These are phyloP conservation scores for Odontothrips loti DNA, from an alignment of 2,888 invertebrate genomes.

Conservation along the genomic window DNA sequence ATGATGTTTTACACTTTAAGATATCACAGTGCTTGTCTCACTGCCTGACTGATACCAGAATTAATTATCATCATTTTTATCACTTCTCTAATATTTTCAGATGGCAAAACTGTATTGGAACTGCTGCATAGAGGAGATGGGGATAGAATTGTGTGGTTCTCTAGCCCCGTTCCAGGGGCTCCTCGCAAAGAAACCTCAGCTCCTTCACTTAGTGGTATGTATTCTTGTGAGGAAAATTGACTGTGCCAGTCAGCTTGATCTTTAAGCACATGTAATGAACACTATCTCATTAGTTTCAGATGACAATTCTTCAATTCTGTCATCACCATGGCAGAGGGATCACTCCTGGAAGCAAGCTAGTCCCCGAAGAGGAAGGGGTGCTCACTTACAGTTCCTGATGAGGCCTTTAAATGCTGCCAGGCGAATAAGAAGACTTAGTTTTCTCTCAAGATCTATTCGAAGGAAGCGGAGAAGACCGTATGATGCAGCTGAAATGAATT, in stretches of 20 bases:
- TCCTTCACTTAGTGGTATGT: constrained; percentile 69
- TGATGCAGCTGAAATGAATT: constrained; percentile 47
- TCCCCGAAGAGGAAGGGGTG: constrained; percentile 51
- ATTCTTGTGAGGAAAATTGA: constrained; percentile 31
- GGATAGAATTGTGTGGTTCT: constrained; percentile 81
- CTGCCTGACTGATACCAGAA: too few relatives aligned
- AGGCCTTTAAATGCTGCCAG: constrained; percentile 35
- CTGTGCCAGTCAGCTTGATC: constrained; percentile 35
- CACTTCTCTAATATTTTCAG: constrained; percentile 49
- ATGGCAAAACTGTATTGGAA: constrained; percentile 88
- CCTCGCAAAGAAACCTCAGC: constrained; percentile 70
- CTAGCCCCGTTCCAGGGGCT: constrained; percentile 73
- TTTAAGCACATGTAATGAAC: background rate
- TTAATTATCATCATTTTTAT: constrained; percentile 14
- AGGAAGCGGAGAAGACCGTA: constrained; percentile 65
- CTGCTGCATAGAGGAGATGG: constrained; percentile 71
- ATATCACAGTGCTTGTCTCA: too few relatives aligned
- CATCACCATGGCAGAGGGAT: constrained; percentile 86
- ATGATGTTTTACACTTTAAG: background rate
- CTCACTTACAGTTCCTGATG: constrained; percentile 37
- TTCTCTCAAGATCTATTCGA: constrained; percentile 46
- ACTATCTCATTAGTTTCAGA: constrained; percentile 62
- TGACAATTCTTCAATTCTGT: constrained; percentile 85
- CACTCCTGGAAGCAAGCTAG: constrained; percentile 82
- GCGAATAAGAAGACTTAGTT: constrained; percentile 37